Evolutionary conservation across 2,113 vertebrate genomes (phyloP).

Genomic region (Psittacula cyanocephala): DNA sequence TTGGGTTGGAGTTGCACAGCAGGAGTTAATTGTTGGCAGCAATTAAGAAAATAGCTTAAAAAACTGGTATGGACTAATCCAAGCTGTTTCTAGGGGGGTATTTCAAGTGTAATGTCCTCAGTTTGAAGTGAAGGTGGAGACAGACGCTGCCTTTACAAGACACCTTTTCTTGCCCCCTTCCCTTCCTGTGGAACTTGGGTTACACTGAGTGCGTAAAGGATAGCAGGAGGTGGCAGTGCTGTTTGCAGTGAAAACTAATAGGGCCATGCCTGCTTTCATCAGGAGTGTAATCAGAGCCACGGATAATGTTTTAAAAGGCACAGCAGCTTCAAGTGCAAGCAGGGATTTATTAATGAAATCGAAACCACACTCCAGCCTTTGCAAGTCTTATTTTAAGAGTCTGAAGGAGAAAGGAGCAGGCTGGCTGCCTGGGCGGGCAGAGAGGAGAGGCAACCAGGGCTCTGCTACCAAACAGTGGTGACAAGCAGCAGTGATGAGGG

Average conservation of each 20-base stretch:
- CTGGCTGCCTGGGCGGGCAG: neutral
- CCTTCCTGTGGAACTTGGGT: slow-evolving; percentile 26
- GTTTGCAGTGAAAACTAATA: slow-evolving; percentile 62
- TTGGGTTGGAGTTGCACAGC: neutral
- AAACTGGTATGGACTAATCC: neutral
- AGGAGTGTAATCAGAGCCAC: slow-evolving; percentile 58
- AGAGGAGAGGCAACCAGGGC: neutral
- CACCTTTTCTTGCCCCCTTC: neutral
- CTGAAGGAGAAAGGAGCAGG: slow-evolving; percentile 7
- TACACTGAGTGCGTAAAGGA: neutral
- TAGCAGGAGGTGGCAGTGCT: slow-evolving; percentile 16
- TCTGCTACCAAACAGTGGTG: neutral
- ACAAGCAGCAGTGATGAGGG: neutral
- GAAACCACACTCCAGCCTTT: slow-evolving; percentile 45
- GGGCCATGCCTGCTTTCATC: slow-evolving; percentile 64
- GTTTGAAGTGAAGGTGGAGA: neutral
- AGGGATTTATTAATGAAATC: slow-evolving; percentile 67
- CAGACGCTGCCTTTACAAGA: neutral
- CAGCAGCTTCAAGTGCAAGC: slow-evolving; percentile 59
- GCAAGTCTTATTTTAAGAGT: slow-evolving; percentile 57
- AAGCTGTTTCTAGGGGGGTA: neutral
- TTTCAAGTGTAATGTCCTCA: neutral
- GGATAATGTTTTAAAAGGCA: slow-evolving; percentile 63
- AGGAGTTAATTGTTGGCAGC: neutral
- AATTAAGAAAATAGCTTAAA: neutral